Evolutionary conservation across 2,888 invertebrate genomes (phyloP).

Genomic region (Phasia obesa): DNA sequence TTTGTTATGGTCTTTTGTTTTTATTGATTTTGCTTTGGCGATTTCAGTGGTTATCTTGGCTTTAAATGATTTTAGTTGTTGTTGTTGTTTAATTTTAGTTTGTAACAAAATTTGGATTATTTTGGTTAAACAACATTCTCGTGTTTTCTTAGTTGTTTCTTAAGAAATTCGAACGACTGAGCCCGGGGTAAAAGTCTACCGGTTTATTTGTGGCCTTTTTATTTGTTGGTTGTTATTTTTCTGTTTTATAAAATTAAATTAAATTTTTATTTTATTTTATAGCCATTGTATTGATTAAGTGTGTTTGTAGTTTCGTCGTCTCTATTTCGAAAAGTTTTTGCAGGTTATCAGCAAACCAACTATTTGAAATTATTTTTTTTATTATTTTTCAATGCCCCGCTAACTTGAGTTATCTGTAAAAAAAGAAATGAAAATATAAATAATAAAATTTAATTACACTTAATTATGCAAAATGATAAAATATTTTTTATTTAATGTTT

Average conservation of each 20-base stretch:
- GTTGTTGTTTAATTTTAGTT: slow-evolving; percentile 11
- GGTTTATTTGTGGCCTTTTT: not conserved
- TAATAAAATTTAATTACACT: slow-evolving; percentile 11
- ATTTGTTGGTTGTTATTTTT: slow-evolving; percentile 27
- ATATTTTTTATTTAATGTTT: no score
- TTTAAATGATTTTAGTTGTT: slow-evolving; percentile 10
- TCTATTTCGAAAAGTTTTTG: slow-evolving; percentile 16
- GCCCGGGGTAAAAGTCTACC: not conserved
- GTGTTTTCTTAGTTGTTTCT: slow-evolving; percentile 28
- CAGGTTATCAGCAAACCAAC: slow-evolving; percentile 55
- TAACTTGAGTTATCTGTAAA: slow-evolving; percentile 59
- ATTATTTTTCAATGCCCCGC: slow-evolving; percentile 3
- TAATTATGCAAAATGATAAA: not conserved
- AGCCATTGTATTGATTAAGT: slow-evolving; percentile 67
- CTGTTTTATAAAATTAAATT: not conserved
- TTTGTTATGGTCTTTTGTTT: slow-evolving; percentile 1
- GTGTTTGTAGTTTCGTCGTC: slow-evolving; percentile 16
- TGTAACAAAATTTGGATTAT: not conserved
- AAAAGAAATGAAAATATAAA: slow-evolving; percentile 16
- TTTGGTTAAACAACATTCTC: no score
- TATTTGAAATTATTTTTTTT: slow-evolving; percentile 35
- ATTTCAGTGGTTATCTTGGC: slow-evolving; percentile 22
- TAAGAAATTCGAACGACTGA: slow-evolving; percentile 13
- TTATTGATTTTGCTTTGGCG: slow-evolving; percentile 21
- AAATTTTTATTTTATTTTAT: slow-evolving; percentile 59